Evolutionary conservation across 1,140 invertebrate genomes (phyloP), one percentile per base, ranked within the genome.

Genomic region (Macrostomum lignano): DNA sequence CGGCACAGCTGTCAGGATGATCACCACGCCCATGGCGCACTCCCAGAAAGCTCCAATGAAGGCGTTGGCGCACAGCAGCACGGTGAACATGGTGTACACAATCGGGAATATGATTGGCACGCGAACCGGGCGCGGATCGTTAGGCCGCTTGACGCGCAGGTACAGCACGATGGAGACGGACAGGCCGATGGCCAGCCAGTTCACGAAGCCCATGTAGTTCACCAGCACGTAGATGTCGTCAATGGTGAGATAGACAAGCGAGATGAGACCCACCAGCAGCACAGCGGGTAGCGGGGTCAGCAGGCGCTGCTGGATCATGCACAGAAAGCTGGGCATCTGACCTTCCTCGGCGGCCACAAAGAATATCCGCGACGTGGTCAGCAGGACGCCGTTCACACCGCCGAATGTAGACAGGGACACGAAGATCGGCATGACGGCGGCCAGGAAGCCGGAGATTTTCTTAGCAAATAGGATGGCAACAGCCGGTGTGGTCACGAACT

Each of bases 341-440:
- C 79, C 76, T 51, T 91, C 72, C 39, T 76, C 71, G 11, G 81
- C 82, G 11, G 82, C 84, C 14, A 82, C 81, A 55, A 84, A 91
- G 61, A 91, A 93, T 38, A 93, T 60, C 45, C 84, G 65, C 5
- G 88, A 93, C 10, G 84, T 88, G 15, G 91, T 96, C 29, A 96
- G 68, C 11, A 98, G 63, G 42, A 94, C 84, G 40, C 88, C 88
- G 56, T 96, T 96, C 4, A 94, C 82, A 36, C 82, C 88, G 17
- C 88, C 91, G 55, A 96, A 93, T 1, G 84, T 93, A 0, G 84
- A 94, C 36, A 93, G 66, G 0, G 88, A 84, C 0, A 98, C 88
- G 61, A 93, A 94, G 13, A 94, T 66, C 2, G 88, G 86, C 52
- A 98, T 93, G n/a, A 72, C 72, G 69, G 81, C 88, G 9, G 84